Base-by-base conservation (phyloP, 2,797 vertebrate species). In the Lutjanus campechanus region DNA sequence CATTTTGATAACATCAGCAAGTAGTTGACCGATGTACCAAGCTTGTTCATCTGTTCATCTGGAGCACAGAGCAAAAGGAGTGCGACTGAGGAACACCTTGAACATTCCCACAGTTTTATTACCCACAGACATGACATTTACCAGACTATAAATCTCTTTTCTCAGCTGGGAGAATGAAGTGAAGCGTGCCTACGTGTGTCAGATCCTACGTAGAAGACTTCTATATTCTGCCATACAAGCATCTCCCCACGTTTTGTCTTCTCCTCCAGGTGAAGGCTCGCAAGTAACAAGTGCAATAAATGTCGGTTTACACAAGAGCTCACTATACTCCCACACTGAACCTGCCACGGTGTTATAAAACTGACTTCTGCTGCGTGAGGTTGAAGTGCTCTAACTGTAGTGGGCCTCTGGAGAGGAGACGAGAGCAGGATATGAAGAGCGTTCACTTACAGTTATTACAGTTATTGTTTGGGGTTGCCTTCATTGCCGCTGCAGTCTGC, bases 321-420 rank as follows among this genome's bases (percentile, higher is more conserved):
- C 20, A 13, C 63, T 51, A 6, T 63, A 82, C 90, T 87, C 90
- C 91, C 87, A 93, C 89, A 80, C 78, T 81, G 76, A 77, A 76
- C 20, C 73, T 53, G 74, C 79, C 58, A 1, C 5, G 0, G 41
- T 58, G 66, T 89, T 87, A 88, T 76, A 90, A 88, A 88, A 84
- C 75, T 54, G 87, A 87, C 87, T 89, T 69, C n/a, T 84, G 69
- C 83, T 74, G 82, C 44, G 89, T 71, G 73, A 83, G 74, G 79
- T 54, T 90, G 81, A 81, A 78, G 87, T 80, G 81, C 73, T 82
- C 56, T 41, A 66, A 65, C 77, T 81, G 80, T 49, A 74, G 80
- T 75, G 82, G 82, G 83, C 73, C 75, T 71, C 69, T 79, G 76
- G 86, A 88, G 88, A 81, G 77, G 75, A 85, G 79, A 80, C 76